phyloP scores from a whole-genome alignment of 1,140 invertebrate genomes.

The Drosophila eugracilis region DNA sequence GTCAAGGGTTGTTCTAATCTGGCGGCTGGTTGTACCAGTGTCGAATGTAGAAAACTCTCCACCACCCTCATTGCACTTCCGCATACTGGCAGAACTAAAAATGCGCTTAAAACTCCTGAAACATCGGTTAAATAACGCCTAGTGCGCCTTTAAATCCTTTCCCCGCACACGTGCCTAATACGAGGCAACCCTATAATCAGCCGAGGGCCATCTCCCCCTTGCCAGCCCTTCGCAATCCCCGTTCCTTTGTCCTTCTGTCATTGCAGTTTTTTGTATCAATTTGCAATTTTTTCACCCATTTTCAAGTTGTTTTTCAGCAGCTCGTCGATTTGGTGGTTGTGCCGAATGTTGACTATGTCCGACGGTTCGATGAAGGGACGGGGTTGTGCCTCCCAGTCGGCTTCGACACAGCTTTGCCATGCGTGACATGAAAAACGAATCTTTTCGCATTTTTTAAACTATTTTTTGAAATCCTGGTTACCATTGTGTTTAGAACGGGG shows the following conservation, averaged over 20 bases:
- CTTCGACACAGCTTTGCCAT: slow-evolving; percentile 64
- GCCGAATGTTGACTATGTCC: slow-evolving; percentile 53
- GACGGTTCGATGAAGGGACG: slow-evolving; percentile 66
- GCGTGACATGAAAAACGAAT: slow-evolving; percentile 67
- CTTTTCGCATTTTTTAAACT: slow-evolving; percentile 20
- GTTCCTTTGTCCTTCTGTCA: slow-evolving; percentile 68
- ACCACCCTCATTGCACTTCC: slow-evolving; percentile 13
- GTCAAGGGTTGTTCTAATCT: slow-evolving; percentile 60
- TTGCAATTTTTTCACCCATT: slow-evolving; percentile 77
- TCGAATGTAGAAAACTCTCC: neutral
- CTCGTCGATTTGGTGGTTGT: slow-evolving; percentile 54
- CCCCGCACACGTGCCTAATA: slow-evolving; percentile 65
- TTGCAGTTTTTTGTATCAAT: slow-evolving; percentile 75
- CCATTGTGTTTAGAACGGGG: slow-evolving; percentile 50
- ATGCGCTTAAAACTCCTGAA: slow-evolving; percentile 55
- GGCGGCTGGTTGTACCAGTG: neutral
- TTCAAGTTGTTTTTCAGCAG: slow-evolving; percentile 67
- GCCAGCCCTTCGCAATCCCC: slow-evolving; percentile 35
- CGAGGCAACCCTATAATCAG: slow-evolving; percentile 71
- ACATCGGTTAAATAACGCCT: slow-evolving; percentile 32
- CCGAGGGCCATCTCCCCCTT: slow-evolving; percentile 39
- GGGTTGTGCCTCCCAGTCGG: slow-evolving; percentile 52
- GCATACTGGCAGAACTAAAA: slow-evolving; percentile 11
- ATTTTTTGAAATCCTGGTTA: slow-evolving; percentile 24
- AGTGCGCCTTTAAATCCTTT: slow-evolving; percentile 62